phyloP scores from a whole-genome alignment of 1,140 invertebrate genomes.

The Hycleus phaleratus region DNA sequence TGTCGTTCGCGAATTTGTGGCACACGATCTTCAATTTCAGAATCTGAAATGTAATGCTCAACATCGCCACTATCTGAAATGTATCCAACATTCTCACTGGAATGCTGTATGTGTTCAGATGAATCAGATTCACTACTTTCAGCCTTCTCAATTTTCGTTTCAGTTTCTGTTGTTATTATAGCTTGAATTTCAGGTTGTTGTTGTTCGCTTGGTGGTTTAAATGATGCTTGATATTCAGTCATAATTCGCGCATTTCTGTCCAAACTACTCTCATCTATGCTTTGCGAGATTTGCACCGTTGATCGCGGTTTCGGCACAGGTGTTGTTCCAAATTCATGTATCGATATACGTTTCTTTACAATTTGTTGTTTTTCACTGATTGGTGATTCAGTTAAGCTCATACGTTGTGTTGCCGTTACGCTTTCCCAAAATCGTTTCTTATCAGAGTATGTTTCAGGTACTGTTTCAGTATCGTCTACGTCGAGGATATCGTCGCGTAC shows the following conservation, averaged over 20 bases:
- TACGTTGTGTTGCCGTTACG: slow-evolving; percentile 28
- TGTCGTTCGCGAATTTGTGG: slow-evolving; percentile 38
- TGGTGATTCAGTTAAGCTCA: slow-evolving; percentile 29
- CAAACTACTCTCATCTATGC: slow-evolving; percentile 15
- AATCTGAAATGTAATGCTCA: slow-evolving; percentile 39
- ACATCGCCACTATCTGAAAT: slow-evolving; percentile 40
- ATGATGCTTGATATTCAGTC: slow-evolving; percentile 37
- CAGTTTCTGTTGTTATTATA: background rate
- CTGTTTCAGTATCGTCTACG: slow-evolving; percentile 18
- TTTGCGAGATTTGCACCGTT: slow-evolving; percentile 22
- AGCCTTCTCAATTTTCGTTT: slow-evolving; percentile 13
- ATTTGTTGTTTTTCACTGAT: slow-evolving; percentile 22
- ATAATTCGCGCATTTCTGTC: slow-evolving; percentile 13
- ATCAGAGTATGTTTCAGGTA: slow-evolving; percentile 38
- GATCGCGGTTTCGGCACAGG: slow-evolving; percentile 43
- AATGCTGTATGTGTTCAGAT: slow-evolving; percentile 27
- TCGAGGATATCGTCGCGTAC: slow-evolving; percentile 34
- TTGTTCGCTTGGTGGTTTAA: slow-evolving; percentile 28
- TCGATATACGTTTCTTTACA: slow-evolving; percentile 30
- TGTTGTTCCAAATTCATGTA: slow-evolving; percentile 31
- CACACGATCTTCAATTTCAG: slow-evolving; percentile 40
- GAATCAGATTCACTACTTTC: slow-evolving; percentile 35
- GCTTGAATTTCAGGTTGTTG: slow-evolving; percentile 14
- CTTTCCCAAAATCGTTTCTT: slow-evolving; percentile 47
- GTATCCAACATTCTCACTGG: slow-evolving; percentile 37